Conservation (phyloP, 2,797 vertebrate species). For the Lutjanus campechanus region DNA sequence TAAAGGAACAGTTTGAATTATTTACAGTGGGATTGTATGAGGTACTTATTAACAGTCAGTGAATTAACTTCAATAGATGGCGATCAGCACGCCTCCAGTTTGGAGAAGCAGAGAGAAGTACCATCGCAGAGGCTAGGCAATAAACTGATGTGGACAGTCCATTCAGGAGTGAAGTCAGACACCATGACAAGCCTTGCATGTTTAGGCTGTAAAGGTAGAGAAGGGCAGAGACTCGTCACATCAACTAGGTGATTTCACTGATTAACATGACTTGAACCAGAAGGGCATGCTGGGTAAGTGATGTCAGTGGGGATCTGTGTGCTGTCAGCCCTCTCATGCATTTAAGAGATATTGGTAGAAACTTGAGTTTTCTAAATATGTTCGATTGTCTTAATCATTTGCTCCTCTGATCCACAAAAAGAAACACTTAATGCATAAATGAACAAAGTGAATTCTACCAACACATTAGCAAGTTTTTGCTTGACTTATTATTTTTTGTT, state of each 20-base stretch:
- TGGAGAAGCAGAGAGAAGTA: too few species aligned
- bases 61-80: too few species aligned
- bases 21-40: too few species aligned
- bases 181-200: background rate
- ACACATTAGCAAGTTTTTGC: slow-evolving; percentile 7
- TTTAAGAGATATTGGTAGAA: background rate
- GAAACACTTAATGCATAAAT: slow-evolving; percentile 9
- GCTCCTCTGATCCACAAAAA: slow-evolving; percentile 37
- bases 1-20: too few species aligned
- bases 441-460: slow-evolving; percentile 10
- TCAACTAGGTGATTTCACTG: slow-evolving; percentile 6
- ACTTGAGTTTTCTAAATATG: slow-evolving; percentile 8
- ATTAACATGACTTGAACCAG: background rate
- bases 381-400: slow-evolving; percentile 29
- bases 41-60: too few species aligned
- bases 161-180: background rate
- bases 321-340: background rate
- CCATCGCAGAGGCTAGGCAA: too few species aligned
- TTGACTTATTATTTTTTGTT: background rate
- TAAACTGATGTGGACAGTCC: background rate
- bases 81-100: too few species aligned
- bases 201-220: background rate
- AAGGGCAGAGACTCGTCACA: background rate
- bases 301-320: slow-evolving; percentile 3
- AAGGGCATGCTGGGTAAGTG: background rate